A percentile compares a stretch with the other conserved stretches of the same genome.
Evolutionary conservation across 35 echinoderm and acorn worm species (phyloP).

Genomic region (Stichopus chloronotus): DNA sequence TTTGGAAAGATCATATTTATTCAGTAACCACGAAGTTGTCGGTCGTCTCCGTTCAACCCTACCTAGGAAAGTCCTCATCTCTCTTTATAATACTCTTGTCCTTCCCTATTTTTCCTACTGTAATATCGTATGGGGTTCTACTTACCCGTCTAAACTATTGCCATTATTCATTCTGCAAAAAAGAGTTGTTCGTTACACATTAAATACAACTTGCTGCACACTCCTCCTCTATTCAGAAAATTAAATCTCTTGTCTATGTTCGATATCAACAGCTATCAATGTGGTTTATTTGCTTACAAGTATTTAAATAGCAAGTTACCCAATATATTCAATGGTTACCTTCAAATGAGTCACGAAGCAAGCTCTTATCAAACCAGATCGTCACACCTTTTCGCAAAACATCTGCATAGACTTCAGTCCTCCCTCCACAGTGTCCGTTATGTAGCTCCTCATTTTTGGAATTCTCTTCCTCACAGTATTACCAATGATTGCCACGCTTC

Average conservation of each 20-base stretch:
- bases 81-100: not conserved
- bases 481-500: too few relatives aligned
- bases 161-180: not conserved
- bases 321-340: not conserved
- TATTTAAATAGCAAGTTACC: not conserved
- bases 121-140: not conserved
- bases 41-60: not conserved
- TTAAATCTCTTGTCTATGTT: not conserved
- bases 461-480: not conserved
- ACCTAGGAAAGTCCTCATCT: not conserved
- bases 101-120: not conserved
- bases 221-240: not conserved
- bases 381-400: not conserved
- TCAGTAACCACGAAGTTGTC: not conserved
- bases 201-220: not conserved
- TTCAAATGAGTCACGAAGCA: not conserved
- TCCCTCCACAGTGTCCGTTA: not conserved
- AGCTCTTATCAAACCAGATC: not conserved
- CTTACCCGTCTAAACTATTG: not conserved
- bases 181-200: not conserved
- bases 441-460: not conserved
- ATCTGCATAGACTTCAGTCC: not conserved
- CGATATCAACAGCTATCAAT: not conserved
- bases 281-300: not conserved
- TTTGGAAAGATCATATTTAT: slow-evolving; percentile 10